phyloP scores from a whole-genome alignment of 1,140 invertebrate species.

The Drosophila repleta region DNA sequence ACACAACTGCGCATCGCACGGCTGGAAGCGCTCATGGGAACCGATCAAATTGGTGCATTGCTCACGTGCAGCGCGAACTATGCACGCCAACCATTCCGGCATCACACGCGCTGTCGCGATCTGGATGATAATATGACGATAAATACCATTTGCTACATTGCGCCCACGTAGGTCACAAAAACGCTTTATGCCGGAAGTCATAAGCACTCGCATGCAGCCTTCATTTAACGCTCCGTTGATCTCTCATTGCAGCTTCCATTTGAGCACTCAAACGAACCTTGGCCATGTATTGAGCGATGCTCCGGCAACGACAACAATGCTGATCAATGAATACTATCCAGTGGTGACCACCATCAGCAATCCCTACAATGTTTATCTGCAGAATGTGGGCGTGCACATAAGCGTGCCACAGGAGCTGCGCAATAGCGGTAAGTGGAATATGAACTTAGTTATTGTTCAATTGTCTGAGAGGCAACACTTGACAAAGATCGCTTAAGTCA shows the following conservation, averaged over 20 bases:
- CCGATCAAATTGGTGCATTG: conserved; percentile 67
- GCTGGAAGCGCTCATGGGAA: conserved; percentile 77
- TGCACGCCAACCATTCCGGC: conserved; percentile 63
- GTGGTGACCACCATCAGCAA: conserved; percentile 74
- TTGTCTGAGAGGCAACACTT: neutral
- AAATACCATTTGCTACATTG: conserved; percentile 81
- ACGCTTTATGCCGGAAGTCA: conserved; percentile 59
- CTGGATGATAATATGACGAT: conserved; percentile 80
- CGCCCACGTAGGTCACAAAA: conserved; percentile 78
- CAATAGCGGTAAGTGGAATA: conserved; percentile 71
- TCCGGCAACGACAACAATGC: conserved; percentile 58
- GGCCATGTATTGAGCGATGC: conserved; percentile 46
- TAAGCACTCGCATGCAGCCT: conserved; percentile 20
- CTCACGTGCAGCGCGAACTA: conserved; percentile 68
- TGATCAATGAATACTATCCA: conserved; percentile 82
- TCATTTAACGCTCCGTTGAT: conserved; percentile 54
- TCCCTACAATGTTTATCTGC: conserved; percentile 76
- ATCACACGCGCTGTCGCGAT: conserved; percentile 76
- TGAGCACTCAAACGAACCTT: conserved; percentile 77
- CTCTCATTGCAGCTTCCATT: conserved; percentile 75
- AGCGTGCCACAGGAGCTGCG: conserved; percentile 66
- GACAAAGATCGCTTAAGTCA: too few relatives aligned
- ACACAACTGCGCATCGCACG: conserved; percentile 73
- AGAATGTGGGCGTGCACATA: conserved; percentile 78
- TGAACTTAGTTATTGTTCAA: neutral